Percentiles rank a stretch among this genome's conserved stretches.
Conservation (phyloP, 2,113 vertebrate species). For the Dasyurus viverrinus region DNA sequence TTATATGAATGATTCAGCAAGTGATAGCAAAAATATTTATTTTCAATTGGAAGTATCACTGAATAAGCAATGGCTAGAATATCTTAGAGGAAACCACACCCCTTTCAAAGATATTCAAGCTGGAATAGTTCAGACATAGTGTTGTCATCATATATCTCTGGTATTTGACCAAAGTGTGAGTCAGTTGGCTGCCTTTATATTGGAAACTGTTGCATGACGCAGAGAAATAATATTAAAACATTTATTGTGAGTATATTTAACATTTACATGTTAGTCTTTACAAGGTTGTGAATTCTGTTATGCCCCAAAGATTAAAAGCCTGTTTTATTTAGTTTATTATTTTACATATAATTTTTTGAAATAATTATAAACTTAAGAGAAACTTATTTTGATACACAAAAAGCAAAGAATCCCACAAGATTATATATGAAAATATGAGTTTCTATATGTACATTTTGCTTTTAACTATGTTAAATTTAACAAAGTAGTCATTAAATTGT, state of each 20-base stretch:
- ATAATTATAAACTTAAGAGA: not conserved
- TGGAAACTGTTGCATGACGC: slow-evolving; percentile 63
- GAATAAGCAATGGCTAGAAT: slow-evolving; percentile 65
- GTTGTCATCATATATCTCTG: slow-evolving; percentile 71
- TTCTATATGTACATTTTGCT: not conserved
- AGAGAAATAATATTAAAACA: slow-evolving; percentile 59
- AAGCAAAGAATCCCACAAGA: not conserved
- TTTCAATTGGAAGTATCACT: slow-evolving; percentile 65
- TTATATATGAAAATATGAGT: not conserved
- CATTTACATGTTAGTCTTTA: slow-evolving; percentile 7
- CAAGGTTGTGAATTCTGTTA: not conserved
- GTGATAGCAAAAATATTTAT: slow-evolving; percentile 57
- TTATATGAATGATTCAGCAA: slow-evolving; percentile 29
- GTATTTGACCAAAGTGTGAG: slow-evolving; percentile 63
- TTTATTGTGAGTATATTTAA: not conserved
- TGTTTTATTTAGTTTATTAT: not conserved
- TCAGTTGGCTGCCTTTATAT: slow-evolving; percentile 65
- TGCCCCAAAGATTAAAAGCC: not conserved
- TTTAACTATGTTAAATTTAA: not conserved
- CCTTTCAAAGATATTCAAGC: slow-evolving; percentile 69
- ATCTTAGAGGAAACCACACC: slow-evolving; percentile 75
- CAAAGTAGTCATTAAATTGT: not conserved
- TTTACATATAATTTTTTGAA: not conserved
- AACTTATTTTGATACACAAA: not conserved
- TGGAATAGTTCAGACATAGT: slow-evolving; percentile 61